These are phyloP conservation scores for Botrylloides violaceus DNA, from an alignment of 23 tunicate species.

Conservation along the genomic window DNA sequence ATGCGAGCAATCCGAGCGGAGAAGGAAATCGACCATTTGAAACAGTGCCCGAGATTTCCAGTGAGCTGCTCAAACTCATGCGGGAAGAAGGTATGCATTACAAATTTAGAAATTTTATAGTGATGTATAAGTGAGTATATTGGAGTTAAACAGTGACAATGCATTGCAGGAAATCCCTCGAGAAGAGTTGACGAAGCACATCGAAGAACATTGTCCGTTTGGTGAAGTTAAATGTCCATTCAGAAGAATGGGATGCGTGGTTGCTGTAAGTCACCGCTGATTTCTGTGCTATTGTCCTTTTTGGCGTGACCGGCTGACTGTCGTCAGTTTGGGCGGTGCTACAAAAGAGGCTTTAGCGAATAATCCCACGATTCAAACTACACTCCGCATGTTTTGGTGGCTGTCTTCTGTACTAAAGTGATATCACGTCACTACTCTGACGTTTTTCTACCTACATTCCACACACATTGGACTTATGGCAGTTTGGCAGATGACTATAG, in stretches of 20 bases:
- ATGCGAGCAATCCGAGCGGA: slow-evolving; percentile 31
- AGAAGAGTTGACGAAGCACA: slow-evolving; percentile 39
- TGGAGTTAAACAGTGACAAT: neutral
- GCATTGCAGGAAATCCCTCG: slow-evolving; percentile 41
- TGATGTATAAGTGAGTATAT: neutral
- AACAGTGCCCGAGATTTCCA: slow-evolving; percentile 54
- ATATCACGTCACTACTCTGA: too few relatives aligned
- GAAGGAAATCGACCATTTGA: slow-evolving; percentile 61
- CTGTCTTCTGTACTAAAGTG: too few relatives aligned
- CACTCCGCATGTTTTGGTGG: too few relatives aligned
- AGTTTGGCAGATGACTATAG: too few relatives aligned
- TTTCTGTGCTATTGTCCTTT: neutral
- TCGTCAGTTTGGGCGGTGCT: too few relatives aligned
- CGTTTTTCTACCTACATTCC: too few relatives aligned
- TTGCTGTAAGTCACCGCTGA: slow-evolving; percentile 17
- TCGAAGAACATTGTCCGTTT: slow-evolving; percentile 30
- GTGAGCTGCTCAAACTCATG: slow-evolving; percentile 55
- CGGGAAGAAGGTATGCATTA: slow-evolving; percentile 27
- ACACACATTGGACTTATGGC: too few relatives aligned
- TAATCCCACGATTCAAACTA: too few relatives aligned
- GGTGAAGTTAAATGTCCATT: slow-evolving; percentile 54
- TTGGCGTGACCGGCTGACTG: too few relatives aligned
- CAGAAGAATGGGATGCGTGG: slow-evolving; percentile 35
- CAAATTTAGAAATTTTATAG: neutral
- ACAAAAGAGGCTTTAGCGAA: too few relatives aligned